Conservation (phyloP, 2,888 invertebrate species). For the Drosophila affinis region DNA sequence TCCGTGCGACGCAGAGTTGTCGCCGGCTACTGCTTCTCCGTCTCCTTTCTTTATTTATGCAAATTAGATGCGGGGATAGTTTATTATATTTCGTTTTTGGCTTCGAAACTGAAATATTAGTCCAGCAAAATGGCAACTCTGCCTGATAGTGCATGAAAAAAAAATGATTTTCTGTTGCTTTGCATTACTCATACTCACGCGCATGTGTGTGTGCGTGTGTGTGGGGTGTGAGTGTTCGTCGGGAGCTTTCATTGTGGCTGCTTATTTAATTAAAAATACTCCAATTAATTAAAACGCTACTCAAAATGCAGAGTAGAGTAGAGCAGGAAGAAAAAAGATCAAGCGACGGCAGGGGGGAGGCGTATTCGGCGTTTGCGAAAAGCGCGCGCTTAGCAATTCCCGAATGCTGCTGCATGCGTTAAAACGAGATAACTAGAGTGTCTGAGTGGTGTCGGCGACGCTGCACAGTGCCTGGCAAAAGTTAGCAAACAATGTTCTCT, state of each 20-base stretch:
- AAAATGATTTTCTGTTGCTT: constrained; percentile 46
- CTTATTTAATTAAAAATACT: constrained; percentile 77
- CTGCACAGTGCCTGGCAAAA: constrained; percentile 59
- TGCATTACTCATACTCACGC: constrained; percentile 70
- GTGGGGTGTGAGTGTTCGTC: constrained; percentile 47
- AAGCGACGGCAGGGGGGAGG: constrained; percentile 27
- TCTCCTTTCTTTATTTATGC: constrained; percentile 19
- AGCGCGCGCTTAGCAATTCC: constrained; percentile 63
- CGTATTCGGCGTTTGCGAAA: constrained; percentile 55
- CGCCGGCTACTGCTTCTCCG: constrained; percentile 24
- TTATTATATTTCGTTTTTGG: constrained; percentile 16
- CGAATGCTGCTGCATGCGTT: constrained; percentile 54
- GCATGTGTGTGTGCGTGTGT: constrained; percentile 34
- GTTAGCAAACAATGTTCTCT: constrained; percentile 40
- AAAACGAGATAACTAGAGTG: constrained; percentile 71
- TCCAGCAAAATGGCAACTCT: constrained; percentile 65
- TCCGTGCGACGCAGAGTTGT: constrained; percentile 25
- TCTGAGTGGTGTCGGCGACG: constrained; percentile 37
- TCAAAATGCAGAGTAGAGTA: constrained; percentile 44
- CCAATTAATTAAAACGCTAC: constrained; percentile 70
- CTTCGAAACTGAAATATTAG: constrained; percentile 5
- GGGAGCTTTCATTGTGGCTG: constrained; percentile 59
- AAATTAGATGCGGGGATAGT: constrained; percentile 39
- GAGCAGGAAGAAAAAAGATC: not conserved
- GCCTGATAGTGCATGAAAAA: constrained; percentile 46